Base-by-base conservation (phyloP, 1,140 invertebrate genomes). In the Solenopsis fugax region DNA sequence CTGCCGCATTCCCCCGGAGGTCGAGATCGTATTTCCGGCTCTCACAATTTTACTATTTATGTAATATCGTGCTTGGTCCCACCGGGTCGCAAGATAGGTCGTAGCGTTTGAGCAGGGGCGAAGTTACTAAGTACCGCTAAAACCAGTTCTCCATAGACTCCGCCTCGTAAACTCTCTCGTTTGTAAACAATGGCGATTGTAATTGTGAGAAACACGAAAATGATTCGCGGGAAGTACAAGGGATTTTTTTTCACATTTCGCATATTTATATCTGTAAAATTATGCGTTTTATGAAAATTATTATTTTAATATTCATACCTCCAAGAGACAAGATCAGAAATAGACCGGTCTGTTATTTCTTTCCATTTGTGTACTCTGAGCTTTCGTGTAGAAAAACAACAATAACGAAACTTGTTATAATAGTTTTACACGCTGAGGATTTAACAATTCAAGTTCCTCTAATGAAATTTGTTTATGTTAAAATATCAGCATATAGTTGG, bases 11-110 rank as follows among this genome's bases (percentile, higher is more conserved):
- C 48, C 77, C 52, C 71, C 13, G 45, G 77, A 60, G 84, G 56
- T 50, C 52, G 50, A 13, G 48, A 81, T 87, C 78, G 54, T 81
- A 87, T 87, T 87, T 87, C 85, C 77, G 64, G 75, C 85, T 71
- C 24, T 87, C 77, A 56, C 52, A 81, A 87, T 87, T 87, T 82
- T 82, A 80, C 54, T 81, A 69, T 82, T 87, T 78, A 67, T 87
- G 77, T 45, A 67, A 81, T 67, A 78, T 86, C 34, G 85, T 71
- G 24, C 62, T 86, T 24, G 24, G 37, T 71, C 65, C 21, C 64
- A 18, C 2, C 16, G 50, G 64, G 10, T 81, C 21, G 21, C 37
- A 45, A 81, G 64, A 81, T 71, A 58, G 64, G 21, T 81, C 50
- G 65, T 69, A 41, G 48, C 48, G 50, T 48, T 81, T 81, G 64